These are phyloP conservation scores for Timema podura DNA, from an alignment of 2,888 invertebrate species.

Conservation along the genomic window DNA sequence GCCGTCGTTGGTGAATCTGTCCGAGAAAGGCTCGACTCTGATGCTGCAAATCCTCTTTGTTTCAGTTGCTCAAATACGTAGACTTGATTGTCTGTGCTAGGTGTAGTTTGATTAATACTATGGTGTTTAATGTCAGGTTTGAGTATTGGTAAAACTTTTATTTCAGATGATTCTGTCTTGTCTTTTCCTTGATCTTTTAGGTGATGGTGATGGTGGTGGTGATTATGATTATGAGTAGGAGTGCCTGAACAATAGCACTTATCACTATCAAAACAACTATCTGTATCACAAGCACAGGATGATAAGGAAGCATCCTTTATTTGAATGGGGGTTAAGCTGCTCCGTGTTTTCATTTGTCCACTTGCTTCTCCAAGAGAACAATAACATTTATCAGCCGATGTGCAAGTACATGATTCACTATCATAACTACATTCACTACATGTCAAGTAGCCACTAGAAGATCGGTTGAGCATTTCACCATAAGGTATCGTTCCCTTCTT, in stretches of 20 bases:
- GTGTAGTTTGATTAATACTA: not conserved
- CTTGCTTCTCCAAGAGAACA: constrained; percentile 66
- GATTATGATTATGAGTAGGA: constrained; percentile 36
- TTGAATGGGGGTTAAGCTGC: constrained; percentile 13
- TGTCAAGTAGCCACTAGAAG: constrained; percentile 68
- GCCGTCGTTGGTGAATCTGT: constrained; percentile 36
- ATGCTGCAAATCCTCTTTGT: constrained; percentile 49
- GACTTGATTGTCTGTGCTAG: constrained; percentile 36
- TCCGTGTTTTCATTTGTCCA: not conserved
- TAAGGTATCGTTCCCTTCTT: constrained; percentile 35
- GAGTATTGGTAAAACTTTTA: not conserved
- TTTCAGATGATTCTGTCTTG: too few species aligned
- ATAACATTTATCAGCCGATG: constrained; percentile 79
- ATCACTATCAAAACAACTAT: constrained; percentile 81
- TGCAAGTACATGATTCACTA: constrained; percentile 76
- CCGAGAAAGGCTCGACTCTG: constrained; percentile 38
- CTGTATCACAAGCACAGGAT: constrained; percentile 77
- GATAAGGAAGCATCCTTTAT: constrained; percentile 37
- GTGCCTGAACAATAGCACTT: constrained; percentile 72
- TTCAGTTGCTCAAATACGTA: constrained; percentile 49
- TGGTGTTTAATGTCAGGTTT: not conserved
- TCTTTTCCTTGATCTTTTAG: too few species aligned
- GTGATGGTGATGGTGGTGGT: constrained; percentile 19
- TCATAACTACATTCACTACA: constrained; percentile 85
- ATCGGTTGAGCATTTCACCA: constrained; percentile 39